Conservation (phyloP, 2,797 vertebrate genomes). For the Sebastes dallii region DNA sequence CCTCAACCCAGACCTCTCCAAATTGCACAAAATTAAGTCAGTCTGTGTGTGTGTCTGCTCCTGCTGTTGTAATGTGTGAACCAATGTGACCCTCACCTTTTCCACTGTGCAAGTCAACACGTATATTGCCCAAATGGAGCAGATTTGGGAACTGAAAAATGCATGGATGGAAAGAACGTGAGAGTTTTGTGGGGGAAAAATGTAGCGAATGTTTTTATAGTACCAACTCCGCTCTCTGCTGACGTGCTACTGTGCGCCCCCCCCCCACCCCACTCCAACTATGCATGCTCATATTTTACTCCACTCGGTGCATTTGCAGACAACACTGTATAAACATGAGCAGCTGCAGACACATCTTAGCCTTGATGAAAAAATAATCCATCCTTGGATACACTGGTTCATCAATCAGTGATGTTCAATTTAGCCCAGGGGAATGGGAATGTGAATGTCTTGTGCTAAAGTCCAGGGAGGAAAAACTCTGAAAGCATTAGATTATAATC, state of each 20-base stretch:
- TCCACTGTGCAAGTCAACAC: neutral
- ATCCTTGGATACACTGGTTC: neutral
- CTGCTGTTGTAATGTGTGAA: neutral
- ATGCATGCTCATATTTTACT: neutral
- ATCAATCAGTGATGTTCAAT: neutral
- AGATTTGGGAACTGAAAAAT: slow-evolving; percentile 10
- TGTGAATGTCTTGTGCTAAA: neutral
- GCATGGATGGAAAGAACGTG: slow-evolving; percentile 35
- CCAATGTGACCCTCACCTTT: neutral
- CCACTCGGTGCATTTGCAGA: neutral
- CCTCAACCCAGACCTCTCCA: slow-evolving; percentile 87
- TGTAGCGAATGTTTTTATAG: slow-evolving; percentile 45
- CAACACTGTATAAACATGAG: neutral
- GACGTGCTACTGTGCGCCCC: neutral
- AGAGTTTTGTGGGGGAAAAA: neutral
- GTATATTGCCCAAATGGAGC: neutral
- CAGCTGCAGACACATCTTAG: slow-evolving; percentile 18
- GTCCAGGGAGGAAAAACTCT: neutral
- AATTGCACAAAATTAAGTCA: slow-evolving; percentile 85
- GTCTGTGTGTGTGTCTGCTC: slow-evolving; percentile 22
- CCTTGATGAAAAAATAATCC: neutral
- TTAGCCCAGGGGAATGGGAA: neutral
- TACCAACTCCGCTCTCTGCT: neutral
- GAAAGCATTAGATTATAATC: neutral
- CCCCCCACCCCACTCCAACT: neutral